phyloP scores from a whole-genome alignment of 2,888 invertebrate species.

The Heliconius sara region DNA sequence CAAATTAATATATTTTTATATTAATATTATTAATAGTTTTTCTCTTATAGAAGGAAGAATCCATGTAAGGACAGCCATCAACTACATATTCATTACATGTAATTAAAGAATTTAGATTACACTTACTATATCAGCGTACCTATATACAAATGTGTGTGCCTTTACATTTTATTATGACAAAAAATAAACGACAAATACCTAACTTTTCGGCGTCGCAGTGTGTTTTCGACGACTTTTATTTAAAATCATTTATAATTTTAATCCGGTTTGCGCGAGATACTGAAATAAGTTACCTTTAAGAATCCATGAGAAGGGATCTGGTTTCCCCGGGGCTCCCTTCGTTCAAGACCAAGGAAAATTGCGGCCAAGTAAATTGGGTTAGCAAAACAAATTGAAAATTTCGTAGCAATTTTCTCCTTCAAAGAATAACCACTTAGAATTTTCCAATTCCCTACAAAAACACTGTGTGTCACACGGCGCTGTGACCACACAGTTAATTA shows the following conservation, averaged over 20 bases:
- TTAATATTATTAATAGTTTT: too few species aligned
- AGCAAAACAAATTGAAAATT: conserved; percentile 78
- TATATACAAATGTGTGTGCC: neutral
- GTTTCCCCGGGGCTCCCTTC: conserved; percentile 60
- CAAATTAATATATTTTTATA: too few species aligned
- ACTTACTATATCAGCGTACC: neutral
- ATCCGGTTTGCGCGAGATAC: conserved; percentile 32
- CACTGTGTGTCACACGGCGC: conserved; percentile 30
- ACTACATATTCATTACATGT: too few species aligned
- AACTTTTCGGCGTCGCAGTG: neutral
- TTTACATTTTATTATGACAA: conserved; percentile 1
- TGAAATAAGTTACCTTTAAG: conserved; percentile 42
- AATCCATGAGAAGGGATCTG: conserved; percentile 52
- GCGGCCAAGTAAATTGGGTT: conserved; percentile 73
- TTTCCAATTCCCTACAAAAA: conserved; percentile 45
- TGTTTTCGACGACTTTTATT: conserved; percentile 7
- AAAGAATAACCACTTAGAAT: conserved; percentile 64
- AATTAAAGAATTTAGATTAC: neutral
- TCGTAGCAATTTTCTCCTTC: conserved; percentile 75
- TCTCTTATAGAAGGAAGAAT: too few species aligned
- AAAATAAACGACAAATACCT: conserved; percentile 20
- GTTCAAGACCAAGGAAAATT: conserved; percentile 70
- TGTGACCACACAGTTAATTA: conserved; percentile 17
- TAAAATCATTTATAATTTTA: conserved; percentile 41
- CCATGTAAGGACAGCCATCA: neutral